Base-by-base conservation (phyloP, 2,797 vertebrate species). In the Adelosebastes latens region DNA sequence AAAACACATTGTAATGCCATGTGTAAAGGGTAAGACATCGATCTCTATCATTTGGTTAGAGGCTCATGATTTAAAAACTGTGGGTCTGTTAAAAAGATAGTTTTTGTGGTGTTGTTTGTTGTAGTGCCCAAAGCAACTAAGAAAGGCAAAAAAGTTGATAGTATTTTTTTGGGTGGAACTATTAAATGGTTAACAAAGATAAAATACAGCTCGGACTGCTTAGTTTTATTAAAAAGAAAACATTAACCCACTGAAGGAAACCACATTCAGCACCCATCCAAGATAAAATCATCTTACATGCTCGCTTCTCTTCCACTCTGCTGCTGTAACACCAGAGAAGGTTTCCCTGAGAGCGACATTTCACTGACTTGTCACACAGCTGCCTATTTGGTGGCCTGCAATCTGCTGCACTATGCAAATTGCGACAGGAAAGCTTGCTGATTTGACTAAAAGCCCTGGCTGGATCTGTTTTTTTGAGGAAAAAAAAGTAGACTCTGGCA, bases 391-490 rank as follows among this genome's bases (percentile, higher is more conserved):
- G 70, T 82, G 85, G 53, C 84, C 80, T 82, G 71, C 71, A 86
- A 62, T 76, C 72, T 69, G 58, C 60, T 84, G 83, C 83, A 78
- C 84, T 72, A 86, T 93, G 89, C 84, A 92, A 65, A 93, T 89
- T 64, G 24, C 24, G 24, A 59, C 72, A 75, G 77, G 60, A 79
- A 90, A 87, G 81, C 68, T 80, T 90, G 90, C 87, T 89, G 88
- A 93, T 94, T 93, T 92, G 85, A 92, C 90, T 94, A 92, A 93
- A 94, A 93, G 91, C 89, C 4, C 6, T 63, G 29, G 58, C 79
- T 66, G 58, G 80, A 77, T 82, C 60, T 79, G 75, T 75, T 89
- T 90, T 71, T 72, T 56, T 59, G 22, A 25, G 52, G 22, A 24
- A 77, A 81, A 64, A 84, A 83, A 87, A 71, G 80, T 25, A 74